Base-by-base conservation (phyloP, 2,797 vertebrate species). In the Eutrigla gurnardus region DNA sequence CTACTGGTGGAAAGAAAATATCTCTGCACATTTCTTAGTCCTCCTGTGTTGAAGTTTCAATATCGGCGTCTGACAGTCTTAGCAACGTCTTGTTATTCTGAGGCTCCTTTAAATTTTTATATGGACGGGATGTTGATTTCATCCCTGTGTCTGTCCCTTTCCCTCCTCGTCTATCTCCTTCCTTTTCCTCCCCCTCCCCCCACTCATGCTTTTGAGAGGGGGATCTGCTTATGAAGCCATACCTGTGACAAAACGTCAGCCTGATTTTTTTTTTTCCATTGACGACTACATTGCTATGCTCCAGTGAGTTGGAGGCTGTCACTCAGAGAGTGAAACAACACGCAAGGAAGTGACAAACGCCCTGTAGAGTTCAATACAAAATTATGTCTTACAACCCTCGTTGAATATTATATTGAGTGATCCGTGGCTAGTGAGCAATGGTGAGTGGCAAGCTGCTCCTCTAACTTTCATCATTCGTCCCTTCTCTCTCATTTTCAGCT, bases 241-340 rank as follows among this genome's bases (percentile, higher is more conserved):
- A 85, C 88, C 83, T 82, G 78, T 85, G 88, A 92, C 85, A 86
- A 78, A 83, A 77, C 88, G 90, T 91, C 85, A 86, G 82, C 68
- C 73, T 11, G 77, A 81, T 87, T 81, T 89, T 25, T 25, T 25
- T 25, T 25, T 91, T 93, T 91, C 82, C 82, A 88, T 92, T 90
- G 78, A 88, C n/a, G 8, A 71, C 80, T 66, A 78, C 82, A 90
- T 86, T 86, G 88, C 84, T 84, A 86, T 88, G 87, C 90, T 87
- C 60, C 58, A 80, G 83, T 25, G 67, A 77, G 83, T 80, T 67
- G 66, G 64, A 80, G 72, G 70, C 82, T 91, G 89, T 90, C 91
- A 90, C 78, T 92, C 88, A 89, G 54, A 81, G 70, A 85, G 70
- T 78, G 78, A 75, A 84, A 86, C 82, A 80, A 83, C 87, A 89